These are phyloP conservation scores for Hoplodrina ambigua DNA, from an alignment of 2,888 invertebrate species.

Conservation along the genomic window DNA sequence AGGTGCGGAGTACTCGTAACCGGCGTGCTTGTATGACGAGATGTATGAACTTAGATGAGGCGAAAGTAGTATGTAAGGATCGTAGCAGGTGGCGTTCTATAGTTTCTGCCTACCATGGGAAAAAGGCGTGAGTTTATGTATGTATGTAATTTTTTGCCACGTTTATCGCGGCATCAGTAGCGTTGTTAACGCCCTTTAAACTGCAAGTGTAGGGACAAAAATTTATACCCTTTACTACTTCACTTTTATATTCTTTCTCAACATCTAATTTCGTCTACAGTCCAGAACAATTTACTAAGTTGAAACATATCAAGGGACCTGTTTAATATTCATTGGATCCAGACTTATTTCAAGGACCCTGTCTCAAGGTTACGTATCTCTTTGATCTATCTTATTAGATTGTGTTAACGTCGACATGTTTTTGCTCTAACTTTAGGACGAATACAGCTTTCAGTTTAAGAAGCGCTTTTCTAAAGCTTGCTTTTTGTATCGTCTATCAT, in stretches of 20 bases:
- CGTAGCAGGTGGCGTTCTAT: too few species aligned
- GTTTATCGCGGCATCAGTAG: too few species aligned
- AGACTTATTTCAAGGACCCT: conserved; percentile 56
- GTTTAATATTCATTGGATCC: conserved; percentile 61
- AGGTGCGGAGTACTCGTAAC: too few species aligned
- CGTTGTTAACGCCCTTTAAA: too few species aligned
- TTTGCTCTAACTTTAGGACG: not conserved
- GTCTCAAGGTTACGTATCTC: conserved; percentile 54
- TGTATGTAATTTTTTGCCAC: too few species aligned
- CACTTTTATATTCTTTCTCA: not conserved
- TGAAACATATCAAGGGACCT: conserved; percentile 49
- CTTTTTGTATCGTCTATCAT: not conserved
- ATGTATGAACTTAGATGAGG: too few species aligned
- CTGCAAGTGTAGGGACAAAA: too few species aligned
- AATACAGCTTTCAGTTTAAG: not conserved
- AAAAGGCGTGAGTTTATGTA: too few species aligned
- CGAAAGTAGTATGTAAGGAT: too few species aligned
- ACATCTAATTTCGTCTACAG: conserved; percentile 1
- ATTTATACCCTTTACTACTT: not conserved
- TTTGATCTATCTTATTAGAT: conserved; percentile 34
- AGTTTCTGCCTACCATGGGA: too few species aligned
- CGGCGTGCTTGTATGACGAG: too few species aligned
- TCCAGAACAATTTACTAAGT: conserved; percentile 39
- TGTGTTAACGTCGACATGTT: not conserved
- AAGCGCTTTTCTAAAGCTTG: not conserved